Base-by-base conservation (phyloP, 2,888 invertebrate genomes). In the Dendrolimus pini region DNA sequence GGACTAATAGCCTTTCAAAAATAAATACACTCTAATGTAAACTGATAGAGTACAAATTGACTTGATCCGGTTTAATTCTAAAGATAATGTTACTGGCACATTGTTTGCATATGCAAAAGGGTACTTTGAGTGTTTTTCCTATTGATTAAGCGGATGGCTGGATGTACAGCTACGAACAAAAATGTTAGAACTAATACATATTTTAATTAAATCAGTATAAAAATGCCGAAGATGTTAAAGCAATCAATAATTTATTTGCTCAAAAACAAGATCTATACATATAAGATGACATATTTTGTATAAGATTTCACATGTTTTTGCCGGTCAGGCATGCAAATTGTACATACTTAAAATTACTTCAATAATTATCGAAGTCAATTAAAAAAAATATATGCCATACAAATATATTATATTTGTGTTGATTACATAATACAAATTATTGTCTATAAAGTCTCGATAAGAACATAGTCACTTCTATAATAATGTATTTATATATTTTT, bases 31-130 rank as follows among this genome's bases (percentile, higher is more conserved):
- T 47, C 2, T 47, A 47, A 47, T 10, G 9, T 12, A 47, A 47
- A 2, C 12, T 10, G 8, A 12, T 9, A 47, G 9, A 12, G 47
- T 47, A 47, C 47, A 47, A 47, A 47, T 47, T 47, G 7, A 12
- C 9, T 9, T 47, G 47, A 47, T 47, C 12, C 6, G 47, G 61
- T 64, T 65, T 62, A 41, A 56, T 55, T 12, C 59, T 14, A 69
- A 64, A 68, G 68, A 70, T 69, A 65, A 70, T 77, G 82, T 74
- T 75, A 75, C 72, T 68, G 73, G 73, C 83, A 82, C 74, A 74
- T 68, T 83, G 80, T 88, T 87, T 87, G 85, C 85, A 76, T 87
- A 86, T 84, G 85, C 85, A 83, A 83, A 83, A 82, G 81, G 85
- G 85, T 70, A 68, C 76, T 67, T 66, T 67, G 76, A 82, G 82